Conservation (phyloP, 2,113 vertebrate species). For the Etheostoma spectabile region DNA sequence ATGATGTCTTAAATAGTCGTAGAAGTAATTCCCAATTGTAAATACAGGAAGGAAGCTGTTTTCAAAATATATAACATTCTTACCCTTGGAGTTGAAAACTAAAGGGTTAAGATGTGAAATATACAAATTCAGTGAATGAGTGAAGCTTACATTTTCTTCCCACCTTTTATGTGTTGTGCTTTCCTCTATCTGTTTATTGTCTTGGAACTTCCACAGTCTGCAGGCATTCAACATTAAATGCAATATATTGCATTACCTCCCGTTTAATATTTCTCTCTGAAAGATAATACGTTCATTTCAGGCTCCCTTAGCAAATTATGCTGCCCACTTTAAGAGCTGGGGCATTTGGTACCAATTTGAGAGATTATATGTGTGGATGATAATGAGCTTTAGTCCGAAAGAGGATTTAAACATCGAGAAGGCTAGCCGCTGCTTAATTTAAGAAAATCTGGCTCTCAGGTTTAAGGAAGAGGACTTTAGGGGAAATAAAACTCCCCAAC, state of each 20-base stretch:
- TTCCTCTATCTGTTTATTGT: constrained; percentile 9
- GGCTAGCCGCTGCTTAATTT: constrained; percentile 65
- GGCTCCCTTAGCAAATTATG: constrained; percentile 64
- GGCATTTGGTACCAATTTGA: constrained; percentile 74
- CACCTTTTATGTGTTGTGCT: constrained; percentile 17
- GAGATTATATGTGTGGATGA: constrained; percentile 82
- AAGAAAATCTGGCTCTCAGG: constrained; percentile 67
- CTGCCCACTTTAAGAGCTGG: constrained; percentile 65
- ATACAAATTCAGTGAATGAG: background rate
- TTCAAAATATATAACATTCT: background rate
- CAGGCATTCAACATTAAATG: constrained; percentile 48
- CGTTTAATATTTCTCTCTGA: constrained; percentile 55
- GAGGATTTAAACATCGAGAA: constrained; percentile 79
- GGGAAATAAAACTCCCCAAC: background rate
- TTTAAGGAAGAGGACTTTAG: constrained; percentile 50
- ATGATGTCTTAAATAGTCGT: background rate
- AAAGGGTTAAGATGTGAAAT: background rate
- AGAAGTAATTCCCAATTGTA: background rate
- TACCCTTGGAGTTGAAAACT: background rate
- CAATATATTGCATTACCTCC: constrained; percentile 42
- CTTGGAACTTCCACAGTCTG: constrained; percentile 16
- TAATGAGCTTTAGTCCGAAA: constrained; percentile 81
- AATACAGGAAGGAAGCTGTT: too few relatives aligned
- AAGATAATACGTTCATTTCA: constrained; percentile 67
- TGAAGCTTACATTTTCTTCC: background rate